Conservation (phyloP, 2,113 vertebrate genomes). For the Pluvianellus socialis region DNA sequence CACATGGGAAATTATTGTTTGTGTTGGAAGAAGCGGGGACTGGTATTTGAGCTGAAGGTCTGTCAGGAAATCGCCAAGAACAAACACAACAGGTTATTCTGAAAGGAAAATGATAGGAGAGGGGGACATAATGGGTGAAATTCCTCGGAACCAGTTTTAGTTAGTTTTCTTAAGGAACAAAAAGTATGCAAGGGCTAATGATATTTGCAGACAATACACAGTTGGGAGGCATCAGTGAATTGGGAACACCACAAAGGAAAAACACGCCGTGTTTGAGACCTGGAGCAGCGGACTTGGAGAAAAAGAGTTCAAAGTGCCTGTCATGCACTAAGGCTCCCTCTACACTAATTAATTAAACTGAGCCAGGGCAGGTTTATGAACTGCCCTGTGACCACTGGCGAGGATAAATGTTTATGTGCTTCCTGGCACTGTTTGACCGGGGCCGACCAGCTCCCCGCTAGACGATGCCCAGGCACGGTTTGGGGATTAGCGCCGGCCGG, state of each 20-base stretch:
- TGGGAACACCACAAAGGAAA: not conserved
- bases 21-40: constrained; percentile 18
- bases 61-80: constrained; percentile 50
- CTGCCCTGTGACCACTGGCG: not conserved
- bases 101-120: constrained; percentile 18
- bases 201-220: constrained; percentile 6
- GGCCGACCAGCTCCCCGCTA: not conserved
- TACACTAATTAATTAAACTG: constrained; percentile 17
- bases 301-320: constrained; percentile 7
- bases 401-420: constrained; percentile 46
- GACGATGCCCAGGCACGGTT: constrained; percentile 32
- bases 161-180: constrained; percentile 19
- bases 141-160: constrained; percentile 27
- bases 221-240: not conserved
- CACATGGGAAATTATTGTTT: constrained; percentile 65
- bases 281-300: not conserved
- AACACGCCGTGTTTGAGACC: rapidly evolving
- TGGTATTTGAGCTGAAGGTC: not conserved
- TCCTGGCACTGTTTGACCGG: not conserved
- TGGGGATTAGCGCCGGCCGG: not conserved
- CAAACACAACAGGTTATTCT: constrained; percentile 57
- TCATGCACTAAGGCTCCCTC: not conserved
- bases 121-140: not conserved
- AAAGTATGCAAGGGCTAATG: not conserved
- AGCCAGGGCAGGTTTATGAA: constrained; percentile 36